Percentiles rank a stretch among this genome's conserved stretches.
Conservation (phyloP, 2,113 vertebrate species). For the Hippocampus abdominalis region DNA sequence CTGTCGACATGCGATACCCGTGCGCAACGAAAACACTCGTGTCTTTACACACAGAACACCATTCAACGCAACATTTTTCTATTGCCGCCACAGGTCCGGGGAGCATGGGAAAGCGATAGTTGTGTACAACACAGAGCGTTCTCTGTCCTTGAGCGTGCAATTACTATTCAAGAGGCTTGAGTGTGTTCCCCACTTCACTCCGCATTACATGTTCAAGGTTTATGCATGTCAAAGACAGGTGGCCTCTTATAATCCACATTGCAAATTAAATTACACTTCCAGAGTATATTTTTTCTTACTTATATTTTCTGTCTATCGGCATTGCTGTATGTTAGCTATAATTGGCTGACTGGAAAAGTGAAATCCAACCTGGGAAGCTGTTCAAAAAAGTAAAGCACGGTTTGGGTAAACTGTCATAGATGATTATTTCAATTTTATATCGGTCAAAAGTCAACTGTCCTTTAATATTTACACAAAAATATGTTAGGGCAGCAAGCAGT, state of each 20-base stretch:
- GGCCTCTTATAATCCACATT: constrained; percentile 53
- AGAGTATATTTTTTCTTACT: constrained; percentile 25
- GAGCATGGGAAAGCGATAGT: constrained; percentile 23
- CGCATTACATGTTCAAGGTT: constrained; percentile 41
- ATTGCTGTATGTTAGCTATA: constrained; percentile 49
- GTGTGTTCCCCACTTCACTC: constrained; percentile 51
- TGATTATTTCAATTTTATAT: background rate
- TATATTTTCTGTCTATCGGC: constrained; percentile 41
- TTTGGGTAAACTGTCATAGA: background rate
- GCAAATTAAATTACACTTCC: constrained; percentile 54
- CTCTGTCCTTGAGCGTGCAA: constrained; percentile 41
- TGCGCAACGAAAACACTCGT: constrained; percentile 44
- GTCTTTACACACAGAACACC: constrained; percentile 29
- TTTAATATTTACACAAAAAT: background rate
- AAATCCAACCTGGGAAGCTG: constrained; percentile 41
- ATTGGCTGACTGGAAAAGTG: constrained; percentile 40
- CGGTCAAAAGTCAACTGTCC: background rate
- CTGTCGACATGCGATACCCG: constrained; percentile 41
- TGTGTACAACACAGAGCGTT: constrained; percentile 29
- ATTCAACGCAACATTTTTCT: constrained; percentile 45
- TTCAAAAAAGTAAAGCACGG: background rate
- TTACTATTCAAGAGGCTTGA: constrained; percentile 50
- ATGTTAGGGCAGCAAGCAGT: background rate
- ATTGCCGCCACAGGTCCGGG: constrained; percentile 45
- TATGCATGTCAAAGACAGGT: constrained; percentile 42